Evolutionary conservation across 2,797 vertebrate genomes (phyloP), one percentile per base, ranked within the genome.

Genomic region (Enteromius trimaculatus): DNA sequence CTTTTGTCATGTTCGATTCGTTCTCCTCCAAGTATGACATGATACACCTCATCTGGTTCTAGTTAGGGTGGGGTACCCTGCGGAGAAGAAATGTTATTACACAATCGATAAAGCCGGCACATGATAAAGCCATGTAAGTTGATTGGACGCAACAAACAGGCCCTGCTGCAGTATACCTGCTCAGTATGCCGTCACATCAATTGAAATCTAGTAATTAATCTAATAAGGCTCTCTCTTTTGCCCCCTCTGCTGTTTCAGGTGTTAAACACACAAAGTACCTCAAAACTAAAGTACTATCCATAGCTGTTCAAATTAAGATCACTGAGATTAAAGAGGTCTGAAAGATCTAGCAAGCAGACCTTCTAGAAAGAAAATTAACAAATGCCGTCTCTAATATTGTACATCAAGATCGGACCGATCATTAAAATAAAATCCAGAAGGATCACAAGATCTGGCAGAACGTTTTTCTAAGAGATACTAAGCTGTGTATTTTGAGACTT

Each of bases 1-100:
- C 95, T 94, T 90, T 93, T 95, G 96, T 93, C 95, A 95, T 95
- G 95, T 95, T 94, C 86, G 93, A 94, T 95, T 96, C 96, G 96
- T 96, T 93, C 91, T 89, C 87, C 88, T 96, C 97, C 97, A 98
- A 97, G 93, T 97, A 96, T 96, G 96, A 97, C 95, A 96, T 94
- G 94, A 95, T 96, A 92, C 89, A 92, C 90, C 91, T 90, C 96
- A 96, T 96, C 93, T 97, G 97, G 95, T 96, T 97, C 89, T 88
- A 94, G 93, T 98, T 95, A 97, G 95, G 94, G 94, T 80, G 94
- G 95, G 95, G 95, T 92, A 86, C 94, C 96, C 94, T 94, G 95
- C 94, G 91, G 91, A 93, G 94, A 95, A 62, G 53, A 85, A 95
- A 95, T 94, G 93, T 91, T 94, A 92, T 92, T 95, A 93, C 94